These are phyloP conservation scores for Mus musculus DNA, from an alignment of 2,113 vertebrate genomes.

Conservation along the genomic window GRCm39 chr9:28358501-28359000, in stretches of 20 bases:
- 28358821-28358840: slow-evolving; percentile 13
- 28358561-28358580: background rate
- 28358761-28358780: background rate
- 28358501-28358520: background rate
- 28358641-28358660: background rate
- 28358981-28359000: background rate
- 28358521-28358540: background rate
- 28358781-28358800: background rate
- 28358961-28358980: background rate
- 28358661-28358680: background rate
- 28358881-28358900: background rate
- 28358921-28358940: slow-evolving; percentile 2
- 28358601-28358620: background rate
- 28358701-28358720: background rate
- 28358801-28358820: background rate
- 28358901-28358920: background rate
- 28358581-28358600: no score
- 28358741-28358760: background rate
- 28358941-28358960: background rate
- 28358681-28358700: background rate
- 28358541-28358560: background rate
- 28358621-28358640: background rate
- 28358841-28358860: background rate
- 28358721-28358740: background rate
- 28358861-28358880: background rate